Base-by-base conservation (phyloP, 1,140 invertebrate species). In the Schlechtendalia chinensis region DNA sequence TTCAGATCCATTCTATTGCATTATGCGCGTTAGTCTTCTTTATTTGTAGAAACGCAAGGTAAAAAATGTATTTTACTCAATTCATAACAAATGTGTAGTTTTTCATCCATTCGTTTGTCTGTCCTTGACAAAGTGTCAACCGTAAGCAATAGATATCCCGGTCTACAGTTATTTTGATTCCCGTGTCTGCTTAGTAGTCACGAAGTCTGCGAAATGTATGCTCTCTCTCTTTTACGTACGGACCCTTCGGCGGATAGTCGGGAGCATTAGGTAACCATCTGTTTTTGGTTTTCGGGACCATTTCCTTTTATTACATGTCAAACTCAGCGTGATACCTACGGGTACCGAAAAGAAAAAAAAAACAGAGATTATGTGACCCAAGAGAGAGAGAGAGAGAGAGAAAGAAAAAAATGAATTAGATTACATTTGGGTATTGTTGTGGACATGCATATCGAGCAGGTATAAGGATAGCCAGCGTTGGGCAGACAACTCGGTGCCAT, bases 161-260 rank as follows among this genome's bases (percentile, higher is more conserved):
- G 10, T 16, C 58, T 29, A 79, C 58, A 63, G 72, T 77, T 72
- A 77, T 77, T 77, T 77, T 77, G 72, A 77, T 77, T 77, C 75
- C 56, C 56, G 56, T 79, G 54, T 79, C 75, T 63, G 75, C 61
- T 59, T 47, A 59, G 58, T 63, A 27, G 75, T 79, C 75, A 79
- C 75, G 75, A 79, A 61, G 75, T 79, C 75, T 79, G 75, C 75
- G 45, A 79, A 79, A 79, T 79, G 16, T 63, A 79, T 79, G 39
- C 27, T 47, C 8, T 63, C 32, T 32, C 16, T 79, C 22, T 53
- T 53, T 53, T 11, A 29, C 24, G 50, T 32, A 10, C 22, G 39
- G 45, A 10, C 39, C 75, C 45, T 63, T 58, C 75, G 58, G 74
- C 22, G 74, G 29, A 10, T 45, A 61, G 74, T 29, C 56, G 54